phyloP scores from a whole-genome alignment of 2,888 invertebrate genomes.

The Stenotaenia linearis region DNA sequence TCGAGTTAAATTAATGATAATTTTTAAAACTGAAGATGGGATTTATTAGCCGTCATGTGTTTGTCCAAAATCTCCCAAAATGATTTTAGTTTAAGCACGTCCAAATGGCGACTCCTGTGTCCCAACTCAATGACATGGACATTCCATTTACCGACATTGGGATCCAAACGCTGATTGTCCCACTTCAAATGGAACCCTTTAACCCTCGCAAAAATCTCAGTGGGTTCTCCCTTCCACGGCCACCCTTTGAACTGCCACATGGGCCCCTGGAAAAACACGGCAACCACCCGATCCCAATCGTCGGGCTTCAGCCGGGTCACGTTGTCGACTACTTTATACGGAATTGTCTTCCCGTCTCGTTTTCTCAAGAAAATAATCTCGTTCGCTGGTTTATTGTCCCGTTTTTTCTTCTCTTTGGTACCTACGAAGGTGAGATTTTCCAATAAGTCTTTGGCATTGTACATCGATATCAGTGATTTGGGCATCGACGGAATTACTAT shows the following conservation, averaged over 20 bases:
- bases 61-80: too few relatives aligned
- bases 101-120: too few relatives aligned
- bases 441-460: constrained; percentile 90
- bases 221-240: constrained; percentile 97
- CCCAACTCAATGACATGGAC: constrained; percentile 87
- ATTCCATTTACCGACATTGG: constrained; percentile 94
- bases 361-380: too few relatives aligned
- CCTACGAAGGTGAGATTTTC: constrained; percentile 78
- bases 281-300: constrained; percentile 88
- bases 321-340: constrained; percentile 94
- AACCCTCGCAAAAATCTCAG: constrained; percentile 95
- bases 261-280: constrained; percentile 97
- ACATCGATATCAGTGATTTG: constrained; percentile 93
- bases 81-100: too few relatives aligned
- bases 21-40: too few relatives aligned
- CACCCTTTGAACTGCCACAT: constrained; percentile 99
- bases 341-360: constrained; percentile 73
- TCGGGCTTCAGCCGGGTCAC: constrained; percentile 80
- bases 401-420: constrained; percentile 88
- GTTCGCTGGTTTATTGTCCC: too few relatives aligned
- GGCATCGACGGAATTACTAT: constrained; percentile 91
- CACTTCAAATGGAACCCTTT: constrained; percentile 95
- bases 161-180: constrained; percentile 89
- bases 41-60: too few relatives aligned
- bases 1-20: too few relatives aligned